A percentile compares a stretch with the other conserved stretches of the same genome.
Evolutionary conservation across 2,888 invertebrate species (phyloP).

Genomic region (Cephus spinipes): DNA sequence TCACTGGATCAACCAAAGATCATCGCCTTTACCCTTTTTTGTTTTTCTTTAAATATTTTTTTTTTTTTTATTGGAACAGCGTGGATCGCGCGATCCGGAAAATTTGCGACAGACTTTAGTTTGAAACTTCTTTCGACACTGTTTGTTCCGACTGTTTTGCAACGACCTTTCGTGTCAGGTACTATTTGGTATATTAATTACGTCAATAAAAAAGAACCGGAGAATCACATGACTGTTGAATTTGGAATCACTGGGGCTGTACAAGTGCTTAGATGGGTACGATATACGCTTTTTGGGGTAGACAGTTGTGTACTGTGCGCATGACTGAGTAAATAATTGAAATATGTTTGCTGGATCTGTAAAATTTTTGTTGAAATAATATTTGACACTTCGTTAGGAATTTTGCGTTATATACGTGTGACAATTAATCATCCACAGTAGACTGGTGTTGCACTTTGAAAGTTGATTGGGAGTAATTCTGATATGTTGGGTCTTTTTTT

Average conservation of each 20-base stretch:
- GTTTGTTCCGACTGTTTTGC: not conserved
- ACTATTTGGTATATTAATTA: not conserved
- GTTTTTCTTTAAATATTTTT: not conserved
- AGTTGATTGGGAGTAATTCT: not conserved
- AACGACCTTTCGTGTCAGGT: not conserved
- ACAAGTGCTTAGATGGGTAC: too few relatives aligned
- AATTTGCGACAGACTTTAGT: not conserved
- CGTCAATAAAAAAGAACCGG: not conserved
- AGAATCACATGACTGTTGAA: not conserved
- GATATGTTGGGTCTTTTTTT: not conserved
- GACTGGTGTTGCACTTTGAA: not conserved
- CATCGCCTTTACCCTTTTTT: not conserved
- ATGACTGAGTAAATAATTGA: not conserved
- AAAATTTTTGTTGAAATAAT: not conserved
- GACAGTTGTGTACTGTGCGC: not conserved
- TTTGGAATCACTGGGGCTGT: not conserved
- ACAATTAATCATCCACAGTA: not conserved
- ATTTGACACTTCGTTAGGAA: not conserved
- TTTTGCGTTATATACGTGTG: not conserved
- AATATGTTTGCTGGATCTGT: not conserved
- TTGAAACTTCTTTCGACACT: not conserved
- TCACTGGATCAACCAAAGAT: constrained; percentile 52
- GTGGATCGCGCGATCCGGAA: not conserved
- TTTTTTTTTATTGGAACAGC: not conserved
- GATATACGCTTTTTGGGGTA: not conserved